Percentiles rank a stretch among this genome's conserved stretches.
Conservation (phyloP, 2,113 vertebrate genomes). For the Dipodomys stephensi region DNA sequence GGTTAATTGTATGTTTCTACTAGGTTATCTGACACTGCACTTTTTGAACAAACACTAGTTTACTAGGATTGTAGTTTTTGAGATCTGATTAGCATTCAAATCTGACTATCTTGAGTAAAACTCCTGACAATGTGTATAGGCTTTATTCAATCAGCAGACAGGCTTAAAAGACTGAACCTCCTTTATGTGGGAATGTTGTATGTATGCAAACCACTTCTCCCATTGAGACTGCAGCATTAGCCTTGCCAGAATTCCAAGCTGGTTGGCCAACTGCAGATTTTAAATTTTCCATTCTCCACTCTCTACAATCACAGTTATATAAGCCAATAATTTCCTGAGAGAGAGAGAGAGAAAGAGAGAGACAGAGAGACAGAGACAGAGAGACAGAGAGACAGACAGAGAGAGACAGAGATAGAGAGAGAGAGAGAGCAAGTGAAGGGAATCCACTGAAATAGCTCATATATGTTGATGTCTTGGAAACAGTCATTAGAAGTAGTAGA, state of each 20-base stretch:
- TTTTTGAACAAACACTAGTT: background rate
- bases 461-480: background rate
- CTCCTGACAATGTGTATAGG: background rate
- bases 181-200: background rate
- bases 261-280: background rate
- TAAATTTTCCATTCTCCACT: background rate
- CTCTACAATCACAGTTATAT: background rate
- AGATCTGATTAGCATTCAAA: background rate
- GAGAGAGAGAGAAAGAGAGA: too few relatives aligned
- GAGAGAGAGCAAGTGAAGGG: background rate
- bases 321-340: background rate
- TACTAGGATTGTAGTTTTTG: background rate
- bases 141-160: background rate
- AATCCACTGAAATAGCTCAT: background rate
- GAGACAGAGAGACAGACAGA: background rate
- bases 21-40: background rate
- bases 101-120: background rate
- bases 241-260: background rate
- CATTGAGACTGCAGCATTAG: background rate
- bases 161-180: background rate
- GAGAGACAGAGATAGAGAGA: too few relatives aligned
- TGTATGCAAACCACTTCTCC: background rate
- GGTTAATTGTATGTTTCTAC: background rate
- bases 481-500: fast-evolving
- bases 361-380: too few relatives aligned